phyloP scores from a whole-genome alignment of 2,888 invertebrate genomes.

The Cheiracanthium punctorium region DNA sequence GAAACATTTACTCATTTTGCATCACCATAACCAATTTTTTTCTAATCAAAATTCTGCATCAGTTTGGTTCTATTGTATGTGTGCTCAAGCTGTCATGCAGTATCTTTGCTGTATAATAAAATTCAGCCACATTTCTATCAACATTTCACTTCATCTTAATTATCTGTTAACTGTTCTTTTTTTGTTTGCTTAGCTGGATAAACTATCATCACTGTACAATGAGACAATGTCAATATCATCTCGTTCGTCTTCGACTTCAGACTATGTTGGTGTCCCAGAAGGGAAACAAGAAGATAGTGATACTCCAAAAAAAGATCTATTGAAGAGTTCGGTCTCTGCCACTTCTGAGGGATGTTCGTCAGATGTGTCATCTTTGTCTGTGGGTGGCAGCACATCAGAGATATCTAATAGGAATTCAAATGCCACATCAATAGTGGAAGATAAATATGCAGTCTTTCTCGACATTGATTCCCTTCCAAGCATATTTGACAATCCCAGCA shows the following conservation, averaged over 20 bases:
- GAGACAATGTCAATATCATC: conserved; percentile 65
- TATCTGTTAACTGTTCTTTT: neutral
- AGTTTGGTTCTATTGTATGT: too few relatives aligned
- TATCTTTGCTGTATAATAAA: too few relatives aligned
- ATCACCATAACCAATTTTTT: too few relatives aligned
- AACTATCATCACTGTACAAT: conserved; percentile 50
- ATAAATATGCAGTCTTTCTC: conserved; percentile 64
- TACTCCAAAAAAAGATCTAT: conserved; percentile 19
- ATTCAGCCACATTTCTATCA: too few relatives aligned
- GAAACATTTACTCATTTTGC: too few relatives aligned
- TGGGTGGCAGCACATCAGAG: neutral
- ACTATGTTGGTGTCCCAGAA: conserved; percentile 39
- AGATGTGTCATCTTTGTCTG: neutral
- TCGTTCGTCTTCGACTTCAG: conserved; percentile 61
- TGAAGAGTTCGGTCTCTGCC: neutral
- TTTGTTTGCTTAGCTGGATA: conserved; percentile 43
- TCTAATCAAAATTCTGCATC: too few relatives aligned
- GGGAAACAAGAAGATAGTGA: conserved; percentile 25
- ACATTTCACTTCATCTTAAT: too few relatives aligned
- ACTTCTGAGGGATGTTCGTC: neutral
- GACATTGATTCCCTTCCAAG: conserved; percentile 66
- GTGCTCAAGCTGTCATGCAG: too few relatives aligned
- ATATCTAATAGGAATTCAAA: neutral
- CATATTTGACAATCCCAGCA: conserved; percentile 65
- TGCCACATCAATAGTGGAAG: conserved; percentile 18